A percentile compares a stretch with the other conserved stretches of the same genome.
These are phyloP conservation scores for Chondrosia reniformis DNA, from an alignment of 37 sponge, comb jelly and placozoan genomes.

Conservation along the genomic window DNA sequence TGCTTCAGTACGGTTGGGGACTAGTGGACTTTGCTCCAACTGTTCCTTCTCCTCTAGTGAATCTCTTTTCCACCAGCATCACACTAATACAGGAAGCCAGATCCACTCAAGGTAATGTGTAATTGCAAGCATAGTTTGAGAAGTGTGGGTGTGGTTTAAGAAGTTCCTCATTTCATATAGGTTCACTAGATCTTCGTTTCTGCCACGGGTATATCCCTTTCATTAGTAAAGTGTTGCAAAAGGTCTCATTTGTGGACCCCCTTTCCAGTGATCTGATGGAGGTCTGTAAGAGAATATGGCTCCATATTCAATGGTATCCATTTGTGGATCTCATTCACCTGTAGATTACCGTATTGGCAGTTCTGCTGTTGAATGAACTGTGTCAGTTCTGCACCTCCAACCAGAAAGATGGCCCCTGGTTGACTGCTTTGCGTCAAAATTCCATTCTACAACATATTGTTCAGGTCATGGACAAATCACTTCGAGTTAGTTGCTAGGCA, in stretches of 20 bases:
- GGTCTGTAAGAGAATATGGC: neutral
- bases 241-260: neutral
- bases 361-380: constrained; percentile 46
- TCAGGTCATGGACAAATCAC: neutral
- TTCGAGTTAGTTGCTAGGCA: neutral
- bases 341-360: constrained; percentile 42
- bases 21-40: constrained; percentile 17
- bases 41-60: neutral
- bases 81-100: neutral
- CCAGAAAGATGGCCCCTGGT: constrained; percentile 3
- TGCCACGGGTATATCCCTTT: constrained; percentile 31
- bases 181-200: constrained; percentile 26
- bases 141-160: neutral
- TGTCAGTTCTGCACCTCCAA: constrained; percentile 12
- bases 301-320: neutral
- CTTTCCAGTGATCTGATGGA: neutral
- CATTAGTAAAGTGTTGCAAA: constrained; percentile 28
- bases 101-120: neutral
- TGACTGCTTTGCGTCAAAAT: constrained; percentile 30
- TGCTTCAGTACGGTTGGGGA: constrained; percentile 5
- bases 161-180: neutral
- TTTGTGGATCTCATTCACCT: neutral
- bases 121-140: neutral
- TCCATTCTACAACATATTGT: constrained; percentile 25
- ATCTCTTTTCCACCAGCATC: neutral